phyloP scores from a whole-genome alignment of 1,140 invertebrate species.

The Drosophila nigrodunni region DNA sequence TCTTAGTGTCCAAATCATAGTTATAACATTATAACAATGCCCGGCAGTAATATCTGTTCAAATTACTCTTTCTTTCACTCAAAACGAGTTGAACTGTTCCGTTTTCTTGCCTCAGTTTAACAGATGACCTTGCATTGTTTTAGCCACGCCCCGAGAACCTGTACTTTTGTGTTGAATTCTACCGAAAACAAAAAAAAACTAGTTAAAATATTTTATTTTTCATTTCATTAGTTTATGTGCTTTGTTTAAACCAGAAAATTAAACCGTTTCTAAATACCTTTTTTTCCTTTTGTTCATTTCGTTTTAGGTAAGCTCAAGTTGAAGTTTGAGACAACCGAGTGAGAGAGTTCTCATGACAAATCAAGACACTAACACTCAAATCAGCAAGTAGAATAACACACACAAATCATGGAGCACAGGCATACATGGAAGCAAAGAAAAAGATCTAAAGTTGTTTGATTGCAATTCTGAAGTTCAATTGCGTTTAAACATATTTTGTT shows the following conservation, averaged over 20 bases:
- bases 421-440: too few relatives aligned
- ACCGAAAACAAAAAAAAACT: constrained; percentile 38
- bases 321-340: neutral
- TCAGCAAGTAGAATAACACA: neutral
- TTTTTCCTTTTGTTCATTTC: constrained; percentile 31
- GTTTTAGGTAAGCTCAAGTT: constrained; percentile 54
- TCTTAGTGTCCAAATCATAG: constrained; percentile 14
- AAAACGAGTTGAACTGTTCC: constrained; percentile 33
- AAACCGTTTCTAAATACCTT: constrained; percentile 57
- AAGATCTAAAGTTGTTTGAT: too few relatives aligned
- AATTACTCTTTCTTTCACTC: constrained; percentile 34
- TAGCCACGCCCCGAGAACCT: constrained; percentile 58
- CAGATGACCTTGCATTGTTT: constrained; percentile 70
- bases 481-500: too few relatives aligned
- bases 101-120: constrained; percentile 19
- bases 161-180: constrained; percentile 46
- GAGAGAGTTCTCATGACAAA: constrained; percentile 33
- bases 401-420: neutral
- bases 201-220: constrained; percentile 47
- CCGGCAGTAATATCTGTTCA: constrained; percentile 28
- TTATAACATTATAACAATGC: constrained; percentile 47
- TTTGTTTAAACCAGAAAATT: constrained; percentile 41
- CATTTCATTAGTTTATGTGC: constrained; percentile 47
- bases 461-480: too few relatives aligned
- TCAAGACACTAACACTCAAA: constrained; percentile 18